These are phyloP conservation scores for Drosophila melanica DNA, from an alignment of 1,140 invertebrate species.

Conservation along the genomic window DNA sequence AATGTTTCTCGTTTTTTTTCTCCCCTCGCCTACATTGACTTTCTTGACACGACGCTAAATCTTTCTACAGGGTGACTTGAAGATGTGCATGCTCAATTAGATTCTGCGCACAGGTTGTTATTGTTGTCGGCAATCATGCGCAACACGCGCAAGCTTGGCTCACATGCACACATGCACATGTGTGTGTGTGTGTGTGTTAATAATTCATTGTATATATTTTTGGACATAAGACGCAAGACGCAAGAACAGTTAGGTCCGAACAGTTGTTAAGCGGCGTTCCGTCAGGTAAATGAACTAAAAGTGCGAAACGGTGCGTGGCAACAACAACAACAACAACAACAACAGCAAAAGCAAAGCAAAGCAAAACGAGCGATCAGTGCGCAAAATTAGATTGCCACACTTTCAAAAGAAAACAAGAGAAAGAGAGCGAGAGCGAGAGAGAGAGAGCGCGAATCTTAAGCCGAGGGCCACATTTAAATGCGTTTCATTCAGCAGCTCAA, in stretches of 20 bases:
- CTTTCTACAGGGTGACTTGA: slow-evolving; percentile 1
- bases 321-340: slow-evolving; percentile 41
- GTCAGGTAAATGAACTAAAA: slow-evolving; percentile 79
- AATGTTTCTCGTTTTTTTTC: not conserved
- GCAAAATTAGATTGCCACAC: slow-evolving; percentile 77
- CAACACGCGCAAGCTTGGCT: slow-evolving; percentile 64
- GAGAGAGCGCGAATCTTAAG: not conserved
- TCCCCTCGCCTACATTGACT: not conserved
- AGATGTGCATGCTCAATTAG: slow-evolving; percentile 4
- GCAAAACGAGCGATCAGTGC: slow-evolving; percentile 47
- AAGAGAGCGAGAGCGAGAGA: not conserved
- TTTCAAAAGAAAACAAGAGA: slow-evolving; percentile 47
- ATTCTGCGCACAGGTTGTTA: not conserved
- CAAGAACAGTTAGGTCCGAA: slow-evolving; percentile 60
- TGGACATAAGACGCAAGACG: slow-evolving; percentile 31
- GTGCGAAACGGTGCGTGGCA: slow-evolving; percentile 61
- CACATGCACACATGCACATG: slow-evolving; percentile 44
- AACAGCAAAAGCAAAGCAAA: slow-evolving; percentile 10
- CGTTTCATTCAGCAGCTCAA: slow-evolving; percentile 42
- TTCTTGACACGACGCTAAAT: too few relatives aligned
- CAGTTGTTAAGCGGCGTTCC: slow-evolving; percentile 32
- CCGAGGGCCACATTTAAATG: slow-evolving; percentile 34
- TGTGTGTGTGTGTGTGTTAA: slow-evolving; percentile 22
- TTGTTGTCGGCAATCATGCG: slow-evolving; percentile 51
- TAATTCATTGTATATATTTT: slow-evolving; percentile 74